Conservation (phyloP, 2,113 vertebrate genomes). For the Calidris pugnax region DNA sequence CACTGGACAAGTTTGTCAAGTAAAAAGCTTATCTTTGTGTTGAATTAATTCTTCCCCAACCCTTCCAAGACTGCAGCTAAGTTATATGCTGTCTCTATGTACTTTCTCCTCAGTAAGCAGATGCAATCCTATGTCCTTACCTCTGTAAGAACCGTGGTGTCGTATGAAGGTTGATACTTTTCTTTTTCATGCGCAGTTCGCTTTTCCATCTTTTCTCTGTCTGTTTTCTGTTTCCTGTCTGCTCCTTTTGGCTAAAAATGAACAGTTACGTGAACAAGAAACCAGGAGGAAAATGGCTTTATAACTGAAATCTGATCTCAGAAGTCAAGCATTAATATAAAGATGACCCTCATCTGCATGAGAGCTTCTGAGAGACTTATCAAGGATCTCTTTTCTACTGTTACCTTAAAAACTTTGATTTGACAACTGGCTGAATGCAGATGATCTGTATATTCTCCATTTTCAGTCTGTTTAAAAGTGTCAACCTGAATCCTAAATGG, state of each 20-base stretch:
- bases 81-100: not conserved
- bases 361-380: not conserved
- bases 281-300: not conserved
- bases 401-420: slow-evolving; percentile 87
- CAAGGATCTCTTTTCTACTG: not conserved
- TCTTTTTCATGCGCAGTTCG: slow-evolving; percentile 83
- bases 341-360: not conserved
- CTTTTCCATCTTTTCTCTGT: slow-evolving; percentile 87
- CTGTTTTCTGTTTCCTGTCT: slow-evolving; percentile 86
- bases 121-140: slow-evolving; percentile 57
- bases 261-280: slow-evolving; percentile 23
- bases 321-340: not conserved
- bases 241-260: slow-evolving; percentile 84
- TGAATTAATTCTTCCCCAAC: slow-evolving; percentile 6
- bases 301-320: not conserved
- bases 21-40: not conserved
- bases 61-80: not conserved
- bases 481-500: slow-evolving; percentile 85
- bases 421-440: slow-evolving; percentile 87
- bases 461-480: slow-evolving; percentile 83
- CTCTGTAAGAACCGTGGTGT: slow-evolving; percentile 84
- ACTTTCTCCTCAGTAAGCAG: not conserved
- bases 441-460: slow-evolving; percentile 83
- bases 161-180: slow-evolving; percentile 85
- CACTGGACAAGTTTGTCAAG: not conserved